Base-by-base conservation (phyloP, 2,888 invertebrate genomes). In the Pyrrhia umbra region DNA sequence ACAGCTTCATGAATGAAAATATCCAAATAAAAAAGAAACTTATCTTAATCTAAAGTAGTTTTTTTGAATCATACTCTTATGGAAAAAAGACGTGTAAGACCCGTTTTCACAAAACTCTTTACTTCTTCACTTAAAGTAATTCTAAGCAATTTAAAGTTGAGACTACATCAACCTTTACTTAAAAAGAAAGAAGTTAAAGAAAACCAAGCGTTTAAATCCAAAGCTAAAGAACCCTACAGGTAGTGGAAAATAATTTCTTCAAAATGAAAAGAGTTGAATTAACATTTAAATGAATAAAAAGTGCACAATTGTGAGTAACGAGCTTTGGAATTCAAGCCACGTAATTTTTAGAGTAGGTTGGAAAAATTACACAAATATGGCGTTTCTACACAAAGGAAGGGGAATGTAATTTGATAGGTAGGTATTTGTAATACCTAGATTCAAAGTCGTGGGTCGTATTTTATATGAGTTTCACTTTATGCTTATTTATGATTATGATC, bases 231-330 rank as follows among this genome's bases (percentile, higher is more conserved):
- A 50, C 39, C 47, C 51, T 49, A 43, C 69, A 55, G 60, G 50
- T 59, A 39, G 47, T 39, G 20, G 30, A 68, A 54, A 37, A 47
- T 55, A 61, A 75, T 75, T 70, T 45, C 46, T 62, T 52, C 39
- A 16, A 46, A 68, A 61, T 55, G 16, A 55, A 70, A 63, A 75
- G 71, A 58, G 51, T 54, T 25, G 10, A 54, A 65, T 61, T 58
- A 55, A 72, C 60, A 57, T 76, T 64, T 71, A 75, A 76, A 76
- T 74, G 75, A 74, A 70, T 62, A 75, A 52, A 57, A 75, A 68
- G 21, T 74, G 68, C 55, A 69, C 75, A 75, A 69, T 62, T 49
- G 55, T 39, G 62, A 37, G 13, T 52, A 71, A 68, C 40, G 70
- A 75, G 47, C 55, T 69, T 62, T 39, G 13, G 40, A 52, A 71